phyloP scores from a whole-genome alignment of 1,140 invertebrate genomes.

The Agrilus planipennis region DNA sequence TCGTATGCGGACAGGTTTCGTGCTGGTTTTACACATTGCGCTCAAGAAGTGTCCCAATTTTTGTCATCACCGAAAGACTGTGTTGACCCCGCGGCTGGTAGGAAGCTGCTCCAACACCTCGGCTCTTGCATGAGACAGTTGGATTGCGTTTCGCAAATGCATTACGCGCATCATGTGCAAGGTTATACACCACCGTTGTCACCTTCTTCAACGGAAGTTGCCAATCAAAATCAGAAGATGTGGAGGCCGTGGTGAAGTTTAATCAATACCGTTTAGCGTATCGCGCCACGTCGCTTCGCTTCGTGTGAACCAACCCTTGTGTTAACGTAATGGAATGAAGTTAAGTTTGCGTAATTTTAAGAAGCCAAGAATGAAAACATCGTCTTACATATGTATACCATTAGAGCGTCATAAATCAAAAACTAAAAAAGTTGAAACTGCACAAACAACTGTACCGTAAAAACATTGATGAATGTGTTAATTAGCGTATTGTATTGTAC shows the following conservation, averaged over 20 bases:
- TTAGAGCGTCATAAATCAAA: no score
- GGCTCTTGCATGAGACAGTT: conserved; percentile 34
- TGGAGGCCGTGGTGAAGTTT: conserved; percentile 36
- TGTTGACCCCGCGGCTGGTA: conserved; percentile 32
- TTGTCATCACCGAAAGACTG: conserved; percentile 35
- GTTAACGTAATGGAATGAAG: no score
- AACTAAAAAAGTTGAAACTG: no score
- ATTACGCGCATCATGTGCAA: conserved; percentile 12
- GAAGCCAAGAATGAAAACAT: no score
- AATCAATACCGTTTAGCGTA: no score
- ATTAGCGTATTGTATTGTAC: no score
- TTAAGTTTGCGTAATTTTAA: no score
- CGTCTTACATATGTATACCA: no score
- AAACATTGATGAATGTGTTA: no score
- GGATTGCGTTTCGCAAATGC: conserved; percentile 23
- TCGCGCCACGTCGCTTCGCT: no score
- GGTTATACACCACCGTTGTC: conserved; percentile 24
- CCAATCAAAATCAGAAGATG: conserved; percentile 17
- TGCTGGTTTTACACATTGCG: conserved; percentile 83
- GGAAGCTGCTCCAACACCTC: conserved; percentile 36
- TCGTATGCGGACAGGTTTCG: conserved; percentile 71
- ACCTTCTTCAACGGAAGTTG: conserved; percentile 12
- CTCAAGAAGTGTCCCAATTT: conserved; percentile 80
- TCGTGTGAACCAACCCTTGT: no score
- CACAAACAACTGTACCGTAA: no score